A percentile compares a stretch with the other conserved stretches of the same genome.
Conservation (phyloP, 2,797 vertebrate genomes). For the Todus mexicanus region DNA sequence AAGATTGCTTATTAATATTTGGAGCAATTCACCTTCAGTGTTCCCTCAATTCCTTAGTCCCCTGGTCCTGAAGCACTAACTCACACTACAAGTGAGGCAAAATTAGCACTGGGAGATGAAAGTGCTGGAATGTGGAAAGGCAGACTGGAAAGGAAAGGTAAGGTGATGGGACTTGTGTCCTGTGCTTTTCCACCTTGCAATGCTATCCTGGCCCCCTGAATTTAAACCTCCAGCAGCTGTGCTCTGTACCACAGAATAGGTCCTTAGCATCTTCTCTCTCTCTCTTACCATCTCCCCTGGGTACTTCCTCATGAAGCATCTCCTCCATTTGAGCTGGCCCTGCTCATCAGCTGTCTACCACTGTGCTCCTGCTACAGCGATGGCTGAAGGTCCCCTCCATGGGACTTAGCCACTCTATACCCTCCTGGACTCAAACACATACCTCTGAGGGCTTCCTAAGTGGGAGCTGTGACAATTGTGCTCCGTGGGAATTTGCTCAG, state of each 20-base stretch:
- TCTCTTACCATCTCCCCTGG: background rate
- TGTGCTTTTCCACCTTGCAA: background rate
- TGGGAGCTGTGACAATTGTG: background rate
- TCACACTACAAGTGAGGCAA: background rate
- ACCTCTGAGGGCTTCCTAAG: background rate
- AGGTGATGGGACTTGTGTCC: background rate
- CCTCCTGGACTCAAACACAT: background rate
- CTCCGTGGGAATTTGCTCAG: background rate
- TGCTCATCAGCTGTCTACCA: accelerated
- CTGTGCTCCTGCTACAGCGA: accelerated
- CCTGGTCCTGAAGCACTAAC: background rate
- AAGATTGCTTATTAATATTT: background rate
- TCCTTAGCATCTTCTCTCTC: background rate
- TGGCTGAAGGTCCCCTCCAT: background rate
- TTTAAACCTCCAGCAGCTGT: background rate
- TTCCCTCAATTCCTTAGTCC: background rate
- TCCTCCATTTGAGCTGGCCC: background rate
- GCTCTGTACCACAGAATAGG: background rate
- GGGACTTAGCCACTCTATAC: background rate
- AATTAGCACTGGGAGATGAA: background rate
- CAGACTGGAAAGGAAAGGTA: background rate
- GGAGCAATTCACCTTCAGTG: background rate
- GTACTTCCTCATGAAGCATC: background rate
- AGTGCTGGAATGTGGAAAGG: background rate
- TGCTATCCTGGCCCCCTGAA: background rate